Percentiles rank a stretch among this genome's conserved stretches.
These are phyloP conservation scores for Salticus scenicus DNA, from an alignment of 2,888 invertebrate genomes.

Conservation along the genomic window DNA sequence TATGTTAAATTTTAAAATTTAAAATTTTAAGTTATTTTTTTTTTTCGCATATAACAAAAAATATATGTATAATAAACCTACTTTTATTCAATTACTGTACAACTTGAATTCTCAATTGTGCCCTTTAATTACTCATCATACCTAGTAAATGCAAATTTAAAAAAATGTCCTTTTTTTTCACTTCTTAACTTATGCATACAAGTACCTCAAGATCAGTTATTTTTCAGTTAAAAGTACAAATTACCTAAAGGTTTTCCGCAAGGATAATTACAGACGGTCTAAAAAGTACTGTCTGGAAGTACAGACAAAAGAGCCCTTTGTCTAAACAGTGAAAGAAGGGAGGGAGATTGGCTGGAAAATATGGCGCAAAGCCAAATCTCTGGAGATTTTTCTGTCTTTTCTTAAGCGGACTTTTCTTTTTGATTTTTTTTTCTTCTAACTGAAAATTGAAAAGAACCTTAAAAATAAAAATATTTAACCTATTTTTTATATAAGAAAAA, in stretches of 20 bases:
- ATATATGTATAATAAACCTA: too few relatives aligned
- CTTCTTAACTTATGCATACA: neutral
- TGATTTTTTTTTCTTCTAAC: neutral
- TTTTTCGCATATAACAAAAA: too few relatives aligned
- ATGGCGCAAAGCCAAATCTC: slow-evolving; percentile 9
- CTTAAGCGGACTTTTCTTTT: neutral
- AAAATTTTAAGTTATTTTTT: too few relatives aligned
- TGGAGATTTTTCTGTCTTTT: neutral
- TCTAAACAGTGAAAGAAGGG: neutral
- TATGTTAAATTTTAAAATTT: too few relatives aligned
- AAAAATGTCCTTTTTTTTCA: too few relatives aligned
- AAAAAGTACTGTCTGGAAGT: neutral
- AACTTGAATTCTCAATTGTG: too few relatives aligned
- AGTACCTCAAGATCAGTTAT: too few relatives aligned
- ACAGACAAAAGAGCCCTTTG: slow-evolving; percentile 3
- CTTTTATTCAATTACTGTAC: too few relatives aligned
- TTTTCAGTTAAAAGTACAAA: neutral
- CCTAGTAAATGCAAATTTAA: too few relatives aligned
- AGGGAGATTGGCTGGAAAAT: neutral
- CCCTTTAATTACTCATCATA: too few relatives aligned
- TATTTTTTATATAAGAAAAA: neutral
- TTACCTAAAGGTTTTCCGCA: neutral
- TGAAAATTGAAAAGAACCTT: too few relatives aligned
- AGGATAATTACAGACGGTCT: neutral
- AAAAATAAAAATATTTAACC: neutral